A percentile compares a stretch with the other conserved stretches of the same genome.
Conservation (phyloP, 1,140 invertebrate genomes). For the Zaprionus capensis region DNA sequence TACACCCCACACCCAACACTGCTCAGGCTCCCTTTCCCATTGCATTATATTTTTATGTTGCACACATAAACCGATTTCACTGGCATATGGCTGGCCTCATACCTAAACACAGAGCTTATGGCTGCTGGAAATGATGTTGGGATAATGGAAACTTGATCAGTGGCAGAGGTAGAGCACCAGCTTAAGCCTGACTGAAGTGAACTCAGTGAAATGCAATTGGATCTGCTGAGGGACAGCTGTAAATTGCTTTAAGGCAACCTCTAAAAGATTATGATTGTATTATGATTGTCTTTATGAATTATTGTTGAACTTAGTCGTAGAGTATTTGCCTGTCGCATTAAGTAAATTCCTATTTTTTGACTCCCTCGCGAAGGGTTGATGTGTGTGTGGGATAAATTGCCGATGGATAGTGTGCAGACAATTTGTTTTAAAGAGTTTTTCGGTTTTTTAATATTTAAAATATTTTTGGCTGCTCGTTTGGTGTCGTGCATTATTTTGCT, state of each 20-base stretch:
- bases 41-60: constrained; percentile 5
- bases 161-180: not conserved
- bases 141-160: constrained; percentile 4
- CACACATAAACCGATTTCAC: constrained; percentile 7
- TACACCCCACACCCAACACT: not conserved
- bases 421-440: constrained; percentile 19
- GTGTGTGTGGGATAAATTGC: not conserved
- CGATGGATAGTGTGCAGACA: not conserved
- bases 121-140: not conserved
- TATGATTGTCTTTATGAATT: not conserved
- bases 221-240: not conserved
- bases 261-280: not conserved
- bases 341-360: not conserved
- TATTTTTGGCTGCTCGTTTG: constrained; percentile 22
- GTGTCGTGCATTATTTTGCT: constrained; percentile 2
- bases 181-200: not conserved
- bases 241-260: not conserved
- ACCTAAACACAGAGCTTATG: not conserved
- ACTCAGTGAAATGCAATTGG: not conserved
- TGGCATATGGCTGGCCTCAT: not conserved
- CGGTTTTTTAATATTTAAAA: constrained; percentile 27
- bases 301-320: not conserved
- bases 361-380: not conserved
- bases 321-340: not conserved
- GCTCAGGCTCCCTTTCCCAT: not conserved